Evolutionary conservation across 2,113 vertebrate species (phyloP), one percentile per base, ranked within the genome.

Genomic region (Gila orcuttii): DNA sequence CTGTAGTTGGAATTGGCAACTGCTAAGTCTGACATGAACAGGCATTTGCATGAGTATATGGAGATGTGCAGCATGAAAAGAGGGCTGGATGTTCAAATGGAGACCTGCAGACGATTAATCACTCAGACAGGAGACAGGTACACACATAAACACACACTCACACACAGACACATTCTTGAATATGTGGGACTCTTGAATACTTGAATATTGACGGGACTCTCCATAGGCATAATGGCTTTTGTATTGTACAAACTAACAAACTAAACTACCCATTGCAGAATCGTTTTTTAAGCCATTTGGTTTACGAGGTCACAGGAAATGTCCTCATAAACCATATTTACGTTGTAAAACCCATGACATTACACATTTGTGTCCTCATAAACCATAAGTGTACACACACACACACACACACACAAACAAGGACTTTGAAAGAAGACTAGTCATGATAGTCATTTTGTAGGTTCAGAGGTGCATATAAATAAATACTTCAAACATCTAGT

Each of bases 31-130:
- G 90, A 91, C 75, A 91, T 91, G 90, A 91, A 90, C 85, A 84
- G 89, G 39, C 90, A 91, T 33, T 85, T 91, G 36, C 90, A 97
- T 0, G 96, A 97, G 82, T 97, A 97, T 90, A 97, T 97, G 96
- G 96, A 97, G 83, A 97, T 97, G 96, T 97, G 96, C 88, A 97
- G 96, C 91, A 97, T 97, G 96, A 97, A 97, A 91, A 91, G 96
- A 5, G 96, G 96, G 17, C 88, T 97, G 86, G 96, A 97, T 0
- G 96, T 97, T 87, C 96, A 97, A 90, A 97, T 97, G 96, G 96
- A 97, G 93, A 97, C 96, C 2, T 97, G 96, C 75, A 91, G 96
- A 50, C 91, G 96, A 21, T 94, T 96, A 82, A 95, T 96, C 90
- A 95, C 95, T n/a, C 96, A 97, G 90, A 96, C 94, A 0, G 96